Evolutionary conservation across 1,140 invertebrate genomes (phyloP).

Genomic region (Drosophila prosaltans): DNA sequence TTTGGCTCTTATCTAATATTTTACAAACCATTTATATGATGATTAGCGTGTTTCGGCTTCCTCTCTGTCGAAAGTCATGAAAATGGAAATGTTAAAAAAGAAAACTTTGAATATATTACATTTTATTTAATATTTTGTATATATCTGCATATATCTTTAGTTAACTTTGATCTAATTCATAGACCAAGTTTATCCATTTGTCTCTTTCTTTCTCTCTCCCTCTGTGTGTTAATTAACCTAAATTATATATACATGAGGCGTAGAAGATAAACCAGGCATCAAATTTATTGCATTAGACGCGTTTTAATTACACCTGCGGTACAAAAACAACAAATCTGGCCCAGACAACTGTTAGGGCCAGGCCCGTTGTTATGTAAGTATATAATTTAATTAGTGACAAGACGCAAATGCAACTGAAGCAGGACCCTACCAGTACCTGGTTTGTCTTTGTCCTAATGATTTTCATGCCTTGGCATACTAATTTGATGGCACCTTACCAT

Average conservation of each 20-base stretch:
- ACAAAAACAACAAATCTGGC: conserved; percentile 24
- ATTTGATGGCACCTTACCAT: conserved; percentile 32
- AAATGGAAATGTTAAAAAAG: neutral
- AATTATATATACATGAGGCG: conserved; percentile 56
- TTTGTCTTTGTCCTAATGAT: conserved; percentile 42
- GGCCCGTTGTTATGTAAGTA: conserved; percentile 41
- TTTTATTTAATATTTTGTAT: neutral
- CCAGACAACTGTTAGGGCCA: conserved; percentile 13
- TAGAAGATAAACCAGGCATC: conserved; percentile 20
- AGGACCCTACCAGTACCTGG: neutral
- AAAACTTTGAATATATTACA: conserved; percentile 6
- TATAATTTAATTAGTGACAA: conserved; percentile 64
- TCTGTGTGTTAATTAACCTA: conserved; percentile 45
- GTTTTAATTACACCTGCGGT: conserved; percentile 61
- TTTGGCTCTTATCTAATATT: conserved; percentile 78
- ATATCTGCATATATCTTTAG: neutral
- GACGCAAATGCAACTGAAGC: conserved; percentile 40
- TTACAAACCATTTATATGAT: conserved; percentile 82
- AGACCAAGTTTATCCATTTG: neutral
- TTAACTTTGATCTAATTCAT: conserved; percentile 9
- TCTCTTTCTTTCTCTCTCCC: neutral
- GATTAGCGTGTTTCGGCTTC: conserved; percentile 50
- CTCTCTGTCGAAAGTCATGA: conserved; percentile 3
- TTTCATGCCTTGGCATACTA: conserved; percentile 63
- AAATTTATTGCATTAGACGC: conserved; percentile 60